Conservation (phyloP, 2,113 vertebrate genomes). For the Pseudopipra pipra region DNA sequence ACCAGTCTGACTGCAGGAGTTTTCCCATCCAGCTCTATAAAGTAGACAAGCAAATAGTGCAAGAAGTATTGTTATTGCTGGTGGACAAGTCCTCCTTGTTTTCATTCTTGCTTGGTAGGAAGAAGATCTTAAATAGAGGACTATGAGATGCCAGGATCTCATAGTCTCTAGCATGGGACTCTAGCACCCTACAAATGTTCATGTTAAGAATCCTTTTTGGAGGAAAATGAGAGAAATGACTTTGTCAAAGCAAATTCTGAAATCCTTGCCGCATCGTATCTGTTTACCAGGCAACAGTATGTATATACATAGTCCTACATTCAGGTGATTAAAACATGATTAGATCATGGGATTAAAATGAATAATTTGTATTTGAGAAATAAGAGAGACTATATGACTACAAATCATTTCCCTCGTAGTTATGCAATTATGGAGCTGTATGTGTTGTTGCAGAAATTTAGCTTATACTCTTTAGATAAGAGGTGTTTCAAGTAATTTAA, state of each 20-base stretch:
- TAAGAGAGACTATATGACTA: not conserved
- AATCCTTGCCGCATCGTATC: not conserved
- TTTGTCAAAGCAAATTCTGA: not conserved
- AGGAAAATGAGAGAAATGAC: not conserved
- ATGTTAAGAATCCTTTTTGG: fast-evolving
- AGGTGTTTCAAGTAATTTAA: not conserved
- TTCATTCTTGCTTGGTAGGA: not conserved
- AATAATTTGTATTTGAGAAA: not conserved
- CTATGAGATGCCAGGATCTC: not conserved
- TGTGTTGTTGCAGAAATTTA: not conserved
- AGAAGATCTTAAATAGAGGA: not conserved
- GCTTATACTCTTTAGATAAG: not conserved
- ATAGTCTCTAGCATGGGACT: not conserved
- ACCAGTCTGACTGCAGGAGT: not conserved
- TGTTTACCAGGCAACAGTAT: not conserved
- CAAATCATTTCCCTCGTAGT: not conserved
- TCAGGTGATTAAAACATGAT: not conserved
- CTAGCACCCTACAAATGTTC: not conserved
- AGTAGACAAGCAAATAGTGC: not conserved
- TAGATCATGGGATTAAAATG: not conserved
- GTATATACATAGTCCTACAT: not conserved
- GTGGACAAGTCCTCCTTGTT: not conserved
- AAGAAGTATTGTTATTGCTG: not conserved
- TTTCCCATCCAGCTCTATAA: not conserved
- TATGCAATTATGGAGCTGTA: not conserved